phyloP scores from a whole-genome alignment of 1,140 invertebrate species.

The Pseudobourletiella spinata region DNA sequence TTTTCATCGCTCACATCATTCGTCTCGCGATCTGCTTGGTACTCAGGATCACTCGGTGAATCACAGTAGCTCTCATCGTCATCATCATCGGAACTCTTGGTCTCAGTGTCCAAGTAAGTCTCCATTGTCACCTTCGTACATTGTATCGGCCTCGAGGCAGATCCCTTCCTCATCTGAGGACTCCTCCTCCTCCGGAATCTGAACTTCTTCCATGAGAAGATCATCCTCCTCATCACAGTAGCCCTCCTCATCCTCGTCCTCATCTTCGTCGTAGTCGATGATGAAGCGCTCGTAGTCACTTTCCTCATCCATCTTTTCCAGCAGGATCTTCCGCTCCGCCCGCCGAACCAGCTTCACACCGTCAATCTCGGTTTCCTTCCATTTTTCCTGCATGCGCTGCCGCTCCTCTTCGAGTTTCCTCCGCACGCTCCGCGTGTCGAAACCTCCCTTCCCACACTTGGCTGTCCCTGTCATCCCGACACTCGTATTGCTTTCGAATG shows the following conservation, averaged over 20 bases:
- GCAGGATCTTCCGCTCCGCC: neutral
- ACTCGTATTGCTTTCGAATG: neutral
- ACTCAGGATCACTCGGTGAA: neutral
- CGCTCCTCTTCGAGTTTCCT: neutral
- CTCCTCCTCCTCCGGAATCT: neutral
- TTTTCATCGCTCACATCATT: neutral
- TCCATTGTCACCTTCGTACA: conserved; percentile 9
- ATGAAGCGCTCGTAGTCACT: conserved; percentile 4
- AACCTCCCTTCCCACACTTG: neutral
- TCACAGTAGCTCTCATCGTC: neutral
- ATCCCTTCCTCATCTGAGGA: neutral
- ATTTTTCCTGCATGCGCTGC: neutral
- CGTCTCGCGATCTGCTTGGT: neutral
- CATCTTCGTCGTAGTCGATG: conserved; percentile 5
- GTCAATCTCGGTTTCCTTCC: neutral
- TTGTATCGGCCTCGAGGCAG: conserved; percentile 2
- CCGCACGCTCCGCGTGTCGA: neutral
- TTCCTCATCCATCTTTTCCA: neutral
- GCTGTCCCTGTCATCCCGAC: neutral
- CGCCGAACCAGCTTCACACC: neutral
- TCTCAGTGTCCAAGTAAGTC: neutral
- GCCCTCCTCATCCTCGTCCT: neutral
- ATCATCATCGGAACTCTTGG: neutral
- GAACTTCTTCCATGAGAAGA: neutral
- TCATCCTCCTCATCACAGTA: conserved; percentile 9